Percentiles rank a stretch among this genome's conserved stretches.
phyloP scores from a whole-genome alignment of 2,888 invertebrate species.

The Platynereis dumerilii region DNA sequence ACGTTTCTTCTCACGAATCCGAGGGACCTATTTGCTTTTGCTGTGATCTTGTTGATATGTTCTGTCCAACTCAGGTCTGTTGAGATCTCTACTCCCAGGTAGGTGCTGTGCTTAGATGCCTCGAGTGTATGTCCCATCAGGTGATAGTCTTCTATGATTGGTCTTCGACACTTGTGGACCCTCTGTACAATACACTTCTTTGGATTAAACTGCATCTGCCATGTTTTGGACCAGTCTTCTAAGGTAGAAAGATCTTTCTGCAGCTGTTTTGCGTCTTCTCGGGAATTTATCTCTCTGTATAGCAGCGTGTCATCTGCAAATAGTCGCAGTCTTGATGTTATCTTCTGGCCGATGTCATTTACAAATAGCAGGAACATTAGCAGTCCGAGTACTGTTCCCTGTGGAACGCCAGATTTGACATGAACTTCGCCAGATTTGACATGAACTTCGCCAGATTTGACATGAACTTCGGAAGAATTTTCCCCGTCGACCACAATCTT shows the following conservation, averaged over 20 bases:
- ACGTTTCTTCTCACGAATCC: neutral
- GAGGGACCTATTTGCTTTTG: neutral
- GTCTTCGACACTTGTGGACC: neutral
- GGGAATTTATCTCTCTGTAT: slow-evolving; percentile 24
- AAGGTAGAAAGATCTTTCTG: slow-evolving; percentile 33
- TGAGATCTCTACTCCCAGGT: neutral
- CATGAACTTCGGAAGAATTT: slow-evolving; percentile 20
- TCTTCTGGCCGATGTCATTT: slow-evolving; percentile 33
- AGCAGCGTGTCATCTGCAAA: slow-evolving; percentile 37
- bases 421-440: no score
- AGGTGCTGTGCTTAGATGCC: neutral
- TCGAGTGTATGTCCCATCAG: neutral
- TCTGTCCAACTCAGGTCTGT: neutral
- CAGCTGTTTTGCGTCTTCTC: slow-evolving; percentile 15
- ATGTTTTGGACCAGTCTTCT: slow-evolving; percentile 30
- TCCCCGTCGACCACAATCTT: slow-evolving; percentile 25
- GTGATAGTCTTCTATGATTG: neutral
- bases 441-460: no score
- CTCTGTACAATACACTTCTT: slow-evolving; percentile 24
- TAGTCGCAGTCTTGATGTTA: slow-evolving; percentile 22
- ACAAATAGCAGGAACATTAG: slow-evolving; percentile 37
- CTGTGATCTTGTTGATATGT: neutral
- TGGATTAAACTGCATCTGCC: slow-evolving; percentile 36
- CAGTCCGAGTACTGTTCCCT: slow-evolving; percentile 35
- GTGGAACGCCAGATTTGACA: slow-evolving; percentile 36